Evolutionary conservation across 2,113 vertebrate genomes (phyloP).

Genomic region (Pelecanus crispus): DNA sequence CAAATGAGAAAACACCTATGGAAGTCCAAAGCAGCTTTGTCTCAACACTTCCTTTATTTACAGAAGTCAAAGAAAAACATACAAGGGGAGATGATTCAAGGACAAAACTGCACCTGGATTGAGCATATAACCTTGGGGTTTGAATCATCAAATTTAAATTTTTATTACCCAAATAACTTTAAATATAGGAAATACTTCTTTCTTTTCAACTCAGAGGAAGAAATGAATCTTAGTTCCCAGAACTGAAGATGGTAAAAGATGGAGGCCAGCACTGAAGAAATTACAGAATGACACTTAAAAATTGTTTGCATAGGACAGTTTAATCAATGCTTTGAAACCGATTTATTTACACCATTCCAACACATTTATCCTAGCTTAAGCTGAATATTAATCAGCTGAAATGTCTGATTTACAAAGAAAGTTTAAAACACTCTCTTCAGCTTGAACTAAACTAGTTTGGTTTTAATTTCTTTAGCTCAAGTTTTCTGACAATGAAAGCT

Average conservation of each 20-base stretch:
- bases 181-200: background rate
- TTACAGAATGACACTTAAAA: background rate
- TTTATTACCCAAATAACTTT: background rate
- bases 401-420: background rate
- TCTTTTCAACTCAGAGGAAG: background rate
- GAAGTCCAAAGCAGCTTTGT: background rate
- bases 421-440: background rate
- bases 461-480: background rate
- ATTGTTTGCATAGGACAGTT: background rate
- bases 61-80: background rate
- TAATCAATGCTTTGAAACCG: background rate
- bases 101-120: background rate
- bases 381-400: background rate
- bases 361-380: background rate
- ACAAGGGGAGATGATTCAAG: background rate
- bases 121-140: background rate
- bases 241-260: background rate
- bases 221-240: background rate
- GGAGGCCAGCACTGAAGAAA: background rate
- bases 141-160: background rate
- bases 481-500: background rate
- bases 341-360: background rate
- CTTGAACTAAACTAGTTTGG: background rate
- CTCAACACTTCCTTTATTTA: background rate
- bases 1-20: background rate